Evolutionary conservation across 1,140 invertebrate genomes (phyloP).

Genomic region (Megalonaias nervosa): DNA sequence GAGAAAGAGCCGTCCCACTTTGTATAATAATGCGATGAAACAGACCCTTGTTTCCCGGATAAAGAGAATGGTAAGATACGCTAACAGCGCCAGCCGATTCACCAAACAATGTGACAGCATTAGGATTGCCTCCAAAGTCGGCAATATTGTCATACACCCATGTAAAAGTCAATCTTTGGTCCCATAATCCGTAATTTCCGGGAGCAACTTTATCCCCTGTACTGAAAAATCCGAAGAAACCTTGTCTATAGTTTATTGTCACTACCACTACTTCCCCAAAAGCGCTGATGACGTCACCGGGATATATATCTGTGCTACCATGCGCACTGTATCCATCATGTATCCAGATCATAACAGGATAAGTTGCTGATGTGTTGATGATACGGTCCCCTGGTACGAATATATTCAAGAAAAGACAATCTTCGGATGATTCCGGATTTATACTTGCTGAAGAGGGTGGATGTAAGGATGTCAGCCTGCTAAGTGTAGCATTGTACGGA

Average conservation of each 20-base stretch:
- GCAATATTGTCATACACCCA: constrained; percentile 83
- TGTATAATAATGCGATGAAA: constrained; percentile 45
- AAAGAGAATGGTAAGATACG: constrained; percentile 35
- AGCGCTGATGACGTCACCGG: constrained; percentile 83
- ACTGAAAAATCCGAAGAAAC: constrained; percentile 79
- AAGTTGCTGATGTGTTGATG: constrained; percentile 68
- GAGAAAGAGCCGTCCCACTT: constrained; percentile 36
- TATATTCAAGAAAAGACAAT: constrained; percentile 96
- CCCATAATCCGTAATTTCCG: constrained; percentile 70
- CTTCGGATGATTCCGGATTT: constrained; percentile 81
- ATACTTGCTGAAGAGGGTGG: background rate
- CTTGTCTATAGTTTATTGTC: constrained; percentile 82
- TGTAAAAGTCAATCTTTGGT: constrained; percentile 80
- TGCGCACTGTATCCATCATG: constrained; percentile 94
- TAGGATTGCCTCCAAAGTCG: constrained; percentile 81
- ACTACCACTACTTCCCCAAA: constrained; percentile 86
- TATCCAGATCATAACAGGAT: constrained; percentile 91
- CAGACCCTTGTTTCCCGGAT: constrained; percentile 39
- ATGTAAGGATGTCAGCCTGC: background rate
- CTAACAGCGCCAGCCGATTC: constrained; percentile 73
- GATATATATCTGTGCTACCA: constrained; percentile 92
- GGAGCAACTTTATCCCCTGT: constrained; percentile 70
- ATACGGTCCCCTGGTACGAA: constrained; percentile 76
- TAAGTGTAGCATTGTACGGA: constrained; percentile 7
- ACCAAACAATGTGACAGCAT: constrained; percentile 80